Percentiles rank a stretch among this genome's conserved stretches.
phyloP scores from a whole-genome alignment of 1,140 invertebrate species.

The Danaus melanippus region DNA sequence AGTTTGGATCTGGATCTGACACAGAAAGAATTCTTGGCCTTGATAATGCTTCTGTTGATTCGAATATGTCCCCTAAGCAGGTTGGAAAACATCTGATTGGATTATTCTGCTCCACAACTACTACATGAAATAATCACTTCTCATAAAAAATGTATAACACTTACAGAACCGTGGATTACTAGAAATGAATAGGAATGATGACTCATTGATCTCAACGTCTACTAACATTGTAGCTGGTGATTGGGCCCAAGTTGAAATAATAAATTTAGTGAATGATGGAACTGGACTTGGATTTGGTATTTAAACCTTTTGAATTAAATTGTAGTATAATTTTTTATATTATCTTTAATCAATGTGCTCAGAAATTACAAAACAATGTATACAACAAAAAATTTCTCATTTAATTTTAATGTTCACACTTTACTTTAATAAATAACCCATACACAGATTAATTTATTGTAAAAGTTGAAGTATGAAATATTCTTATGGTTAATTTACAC shows the following conservation, averaged over 20 bases:
- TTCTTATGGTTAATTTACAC: not conserved
- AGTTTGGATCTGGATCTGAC: constrained; percentile 68
- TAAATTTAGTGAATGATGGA: constrained; percentile 95
- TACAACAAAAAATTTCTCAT: too few relatives aligned
- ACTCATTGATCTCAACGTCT: constrained; percentile 78
- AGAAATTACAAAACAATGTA: too few relatives aligned
- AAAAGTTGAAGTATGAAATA: too few relatives aligned
- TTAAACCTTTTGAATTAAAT: not conserved
- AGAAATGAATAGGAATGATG: constrained; percentile 76
- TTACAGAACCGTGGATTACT: constrained; percentile 42
- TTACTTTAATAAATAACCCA: too few relatives aligned
- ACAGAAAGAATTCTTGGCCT: constrained; percentile 93
- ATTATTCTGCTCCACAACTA: constrained; percentile 2
- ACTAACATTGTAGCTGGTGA: constrained; percentile 86
- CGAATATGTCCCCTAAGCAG: constrained; percentile 88
- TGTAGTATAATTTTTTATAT: not conserved
- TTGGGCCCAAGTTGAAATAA: constrained; percentile 97
- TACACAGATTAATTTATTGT: too few relatives aligned
- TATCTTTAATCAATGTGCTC: too few relatives aligned
- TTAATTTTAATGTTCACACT: too few relatives aligned
- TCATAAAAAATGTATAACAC: constrained; percentile 10
- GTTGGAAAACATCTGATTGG: constrained; percentile 33
- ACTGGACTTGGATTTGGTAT: constrained; percentile 94
- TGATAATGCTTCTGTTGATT: constrained; percentile 87
- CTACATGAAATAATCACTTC: not conserved